These are phyloP conservation scores for Caranx melampygus DNA, from an alignment of 2,113 vertebrate genomes.

Conservation along the genomic window DNA sequence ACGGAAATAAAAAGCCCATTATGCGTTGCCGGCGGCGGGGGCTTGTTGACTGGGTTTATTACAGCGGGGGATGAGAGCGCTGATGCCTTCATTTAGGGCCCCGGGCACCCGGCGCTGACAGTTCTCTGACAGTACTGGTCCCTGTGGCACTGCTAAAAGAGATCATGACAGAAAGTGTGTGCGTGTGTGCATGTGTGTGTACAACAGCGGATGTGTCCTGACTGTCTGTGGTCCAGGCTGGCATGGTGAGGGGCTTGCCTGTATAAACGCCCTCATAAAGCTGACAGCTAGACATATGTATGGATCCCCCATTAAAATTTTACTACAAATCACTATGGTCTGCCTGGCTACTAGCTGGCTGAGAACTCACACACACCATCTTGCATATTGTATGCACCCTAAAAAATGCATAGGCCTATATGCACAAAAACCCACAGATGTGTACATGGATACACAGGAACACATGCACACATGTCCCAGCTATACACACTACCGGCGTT, in stretches of 20 bases:
- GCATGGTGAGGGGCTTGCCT: slow-evolving; percentile 62
- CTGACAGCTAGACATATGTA: slow-evolving; percentile 81
- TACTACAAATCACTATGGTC: slow-evolving; percentile 81
- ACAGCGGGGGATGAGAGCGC: slow-evolving; percentile 75
- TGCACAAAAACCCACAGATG: neutral
- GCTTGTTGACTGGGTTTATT: slow-evolving; percentile 86
- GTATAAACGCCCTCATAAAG: slow-evolving; percentile 78
- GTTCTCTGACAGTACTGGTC: slow-evolving; percentile 74
- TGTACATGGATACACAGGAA: neutral
- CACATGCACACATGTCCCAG: neutral
- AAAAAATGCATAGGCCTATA: slow-evolving; percentile 17
- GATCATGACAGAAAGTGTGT: slow-evolving; percentile 51
- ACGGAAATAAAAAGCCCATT: slow-evolving; percentile 85
- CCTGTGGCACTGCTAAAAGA: slow-evolving; percentile 78
- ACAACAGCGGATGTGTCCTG: slow-evolving; percentile 45
- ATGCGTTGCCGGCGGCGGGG: slow-evolving; percentile 77
- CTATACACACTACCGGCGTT: neutral
- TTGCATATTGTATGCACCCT: slow-evolving; percentile 36
- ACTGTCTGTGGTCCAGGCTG: slow-evolving; percentile 67
- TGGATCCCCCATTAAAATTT: slow-evolving; percentile 80
- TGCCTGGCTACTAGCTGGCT: slow-evolving; percentile 54
- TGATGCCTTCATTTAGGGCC: slow-evolving; percentile 87
- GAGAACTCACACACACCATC: slow-evolving; percentile 39
- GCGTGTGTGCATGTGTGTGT: slow-evolving; percentile 34
- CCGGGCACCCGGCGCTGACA: slow-evolving; percentile 73